Conservation (phyloP, 1,140 invertebrate species). For the Polypedilum vanderplanki region DNA sequence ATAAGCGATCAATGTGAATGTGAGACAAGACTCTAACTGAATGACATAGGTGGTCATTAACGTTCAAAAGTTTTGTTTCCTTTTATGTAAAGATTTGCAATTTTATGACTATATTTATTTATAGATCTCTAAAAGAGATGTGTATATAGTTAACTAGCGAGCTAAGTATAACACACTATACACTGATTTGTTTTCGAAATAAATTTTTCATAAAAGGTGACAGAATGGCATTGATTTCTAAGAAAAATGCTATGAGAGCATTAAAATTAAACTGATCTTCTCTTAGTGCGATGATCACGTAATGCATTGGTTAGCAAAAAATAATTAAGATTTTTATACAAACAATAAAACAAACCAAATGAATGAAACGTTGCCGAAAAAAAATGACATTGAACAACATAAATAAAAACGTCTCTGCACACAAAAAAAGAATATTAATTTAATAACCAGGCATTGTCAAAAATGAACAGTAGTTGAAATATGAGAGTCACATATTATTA, state of each 20-base stretch:
- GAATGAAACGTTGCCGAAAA: background rate
- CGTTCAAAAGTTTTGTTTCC: background rate
- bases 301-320: too few species aligned
- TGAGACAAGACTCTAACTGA: background rate
- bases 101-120: constrained; percentile 1
- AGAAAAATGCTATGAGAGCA: too few species aligned
- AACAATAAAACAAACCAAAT: background rate
- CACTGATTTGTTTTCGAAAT: background rate
- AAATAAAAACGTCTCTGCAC: background rate
- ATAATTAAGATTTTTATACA: too few species aligned
- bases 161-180: background rate
- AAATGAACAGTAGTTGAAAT: constrained; percentile 1
- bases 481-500: background rate
- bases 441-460: background rate
- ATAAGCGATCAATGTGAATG: background rate
- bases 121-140: background rate
- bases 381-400: constrained; percentile 8
- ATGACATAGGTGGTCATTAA: constrained; percentile 3
- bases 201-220: background rate
- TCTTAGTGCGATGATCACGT: too few species aligned
- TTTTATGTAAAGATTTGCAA: constrained; percentile 13
- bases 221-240: too few species aligned
- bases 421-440: background rate
- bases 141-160: background rate
- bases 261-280: too few species aligned